Base-by-base conservation (phyloP, 2,888 invertebrate species). In the Mythimna vitellina region DNA sequence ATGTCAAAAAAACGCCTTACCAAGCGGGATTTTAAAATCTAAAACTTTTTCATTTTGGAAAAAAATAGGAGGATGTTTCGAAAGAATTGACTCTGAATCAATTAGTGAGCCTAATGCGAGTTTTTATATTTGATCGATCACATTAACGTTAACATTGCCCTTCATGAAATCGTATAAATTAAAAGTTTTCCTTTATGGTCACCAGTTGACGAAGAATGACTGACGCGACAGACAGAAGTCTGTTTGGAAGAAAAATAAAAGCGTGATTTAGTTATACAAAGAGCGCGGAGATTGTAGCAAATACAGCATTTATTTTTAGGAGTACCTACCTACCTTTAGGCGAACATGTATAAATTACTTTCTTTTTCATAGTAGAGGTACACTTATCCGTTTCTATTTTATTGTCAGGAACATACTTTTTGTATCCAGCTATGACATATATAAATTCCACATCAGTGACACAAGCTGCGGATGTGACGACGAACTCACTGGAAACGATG, bases 401-500 rank as follows among this genome's bases (percentile, higher is more conserved):
- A 0, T 80, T 46, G 4, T 73, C 49, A 2, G 68, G 57, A 1
- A 93, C 87, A 32, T 91, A 92, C 46, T 85, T 87, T 0, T 78
- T 83, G 62, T 90, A 90, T 0, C 91, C 92, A 7, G 89, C 86
- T 60, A 92, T 80, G 1, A 83, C 89, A 64, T 91, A 91, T 65
- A 89, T 29, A 56, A 78, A 78, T 20, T 87, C 72, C 0, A 90
- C 88, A 25, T 91, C 90, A 56, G 86, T 81, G 0, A 91, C 82
- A 38, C 91, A 91, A 0, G 91, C 90, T 0, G 91, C 91, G 8
- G 91, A 88, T 0, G 91, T 91, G 6, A 91, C 12, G 1, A 91
- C 80, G 35, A 76, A 86, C 3, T 70, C 32, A 0, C 60, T 49
- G 4, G 61, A 79, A 7, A 89, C 87, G 3, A 91, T 78, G 0